Evolutionary conservation across 2,113 vertebrate genomes (phyloP).

Genomic region (Henicopernis longicauda): DNA sequence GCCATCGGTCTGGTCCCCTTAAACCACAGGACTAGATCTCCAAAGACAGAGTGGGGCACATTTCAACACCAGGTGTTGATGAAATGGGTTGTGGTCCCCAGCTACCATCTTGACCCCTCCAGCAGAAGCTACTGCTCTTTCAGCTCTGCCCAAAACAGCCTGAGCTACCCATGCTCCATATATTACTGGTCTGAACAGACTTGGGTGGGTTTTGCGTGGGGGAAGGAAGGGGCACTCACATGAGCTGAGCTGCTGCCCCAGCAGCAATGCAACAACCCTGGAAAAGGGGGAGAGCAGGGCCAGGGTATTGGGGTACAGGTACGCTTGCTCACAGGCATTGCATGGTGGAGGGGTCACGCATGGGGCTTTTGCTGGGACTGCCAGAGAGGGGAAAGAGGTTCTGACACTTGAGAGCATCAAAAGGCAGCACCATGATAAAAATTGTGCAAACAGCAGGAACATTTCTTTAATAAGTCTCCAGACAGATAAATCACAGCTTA

Average conservation of each 20-base stretch:
- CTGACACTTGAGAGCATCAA: neutral
- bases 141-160: neutral
- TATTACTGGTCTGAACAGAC: neutral
- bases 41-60: neutral
- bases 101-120: neutral
- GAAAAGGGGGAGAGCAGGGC: neutral
- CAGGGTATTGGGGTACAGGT: neutral
- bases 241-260: neutral
- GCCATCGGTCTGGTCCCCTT: neutral
- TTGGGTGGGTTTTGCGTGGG: neutral
- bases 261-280: neutral
- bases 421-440: slow-evolving; percentile 10
- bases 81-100: neutral
- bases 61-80: neutral
- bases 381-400: neutral
- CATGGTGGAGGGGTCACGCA: rapidly evolving
- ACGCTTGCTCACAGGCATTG: neutral
- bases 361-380: neutral
- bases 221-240: neutral
- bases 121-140: neutral
- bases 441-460: slow-evolving; percentile 7
- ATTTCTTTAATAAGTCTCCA: slow-evolving; percentile 46
- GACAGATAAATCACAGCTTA: slow-evolving; percentile 53
- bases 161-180: neutral
- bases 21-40: neutral